Evolutionary conservation across 2,888 invertebrate genomes (phyloP), one percentile per base, ranked within the genome.

Genomic region (Cosmia trapezina): DNA sequence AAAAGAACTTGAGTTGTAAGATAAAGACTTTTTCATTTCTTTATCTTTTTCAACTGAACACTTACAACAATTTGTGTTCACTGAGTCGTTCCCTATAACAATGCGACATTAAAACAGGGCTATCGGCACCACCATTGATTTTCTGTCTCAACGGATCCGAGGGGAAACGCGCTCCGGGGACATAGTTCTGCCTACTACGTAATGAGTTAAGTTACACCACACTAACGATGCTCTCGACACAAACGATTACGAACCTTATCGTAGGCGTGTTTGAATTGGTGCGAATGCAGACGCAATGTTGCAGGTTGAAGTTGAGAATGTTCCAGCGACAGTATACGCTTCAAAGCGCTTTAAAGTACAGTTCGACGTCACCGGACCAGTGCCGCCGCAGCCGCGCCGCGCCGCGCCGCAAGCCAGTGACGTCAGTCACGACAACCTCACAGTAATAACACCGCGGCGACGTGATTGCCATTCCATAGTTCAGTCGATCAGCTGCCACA

Each of bases 81-180:
- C 67, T 61, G 83, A 59, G 45, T 70, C 51, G 64, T 56, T 61
- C 41, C 67, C 70, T 37, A 59, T 73, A 72, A 76, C 70, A 86
- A 74, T 74, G 66, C 56, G 73, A 79, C 81, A 75, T 86, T 85
- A 85, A 83, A 83, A 86, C 83, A 80, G 77, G 83, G 81, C 78
- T 83, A 88, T 87, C 83, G 87, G 83, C 87, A 81, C 81, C 81
- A 80, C 84, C 89, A 89, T 89, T 89, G 89, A 89, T 88, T 89
- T 89, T 86, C 81, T 85, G 88, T 89, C 86, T 85, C 85, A 80
- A 85, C 78, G 68, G 78, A 80, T 84, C 86, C 83, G 81, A 86
- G 86, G 89, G 88, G 84, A 81, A 81, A 76, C 80, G 81, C 85
- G 86, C 78, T 78, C 79, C 72, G 73, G 86, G 83, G 83, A 84